Percentiles rank a stretch among this genome's conserved stretches.
These are phyloP conservation scores for Hoplias malabaricus DNA, from an alignment of 2,113 vertebrate species.

Conservation along the genomic window DNA sequence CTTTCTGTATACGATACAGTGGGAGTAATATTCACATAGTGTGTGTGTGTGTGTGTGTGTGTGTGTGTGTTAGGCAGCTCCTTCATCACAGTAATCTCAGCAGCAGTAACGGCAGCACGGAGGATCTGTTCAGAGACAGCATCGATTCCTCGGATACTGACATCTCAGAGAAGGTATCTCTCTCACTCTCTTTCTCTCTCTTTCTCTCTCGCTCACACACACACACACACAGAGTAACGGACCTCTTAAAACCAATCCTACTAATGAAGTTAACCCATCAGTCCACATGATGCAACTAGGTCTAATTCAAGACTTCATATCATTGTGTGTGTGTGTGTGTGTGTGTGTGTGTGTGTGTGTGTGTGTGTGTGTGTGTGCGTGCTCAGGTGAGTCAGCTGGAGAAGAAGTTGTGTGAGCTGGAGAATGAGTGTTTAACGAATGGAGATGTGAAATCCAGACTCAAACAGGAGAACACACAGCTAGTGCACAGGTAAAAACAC, in stretches of 20 bases:
- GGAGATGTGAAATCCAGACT: slow-evolving; percentile 90
- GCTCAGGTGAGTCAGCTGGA: slow-evolving; percentile 87
- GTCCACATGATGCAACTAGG: background rate
- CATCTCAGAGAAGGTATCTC: slow-evolving; percentile 90
- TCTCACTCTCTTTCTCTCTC: no score
- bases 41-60: slow-evolving; percentile 27
- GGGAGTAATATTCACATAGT: no score
- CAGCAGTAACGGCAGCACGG: slow-evolving; percentile 95
- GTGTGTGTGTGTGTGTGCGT: background rate
- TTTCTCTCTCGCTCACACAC: no score
- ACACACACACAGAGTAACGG: background rate
- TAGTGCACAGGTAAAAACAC: slow-evolving; percentile 89
- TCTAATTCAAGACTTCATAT: background rate
- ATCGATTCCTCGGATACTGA: slow-evolving; percentile 93
- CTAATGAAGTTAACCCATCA: background rate
- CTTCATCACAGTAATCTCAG: slow-evolving; percentile 95
- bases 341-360: slow-evolving; percentile 1
- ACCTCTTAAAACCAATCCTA: background rate
- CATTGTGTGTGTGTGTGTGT: background rate
- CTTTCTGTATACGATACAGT: background rate
- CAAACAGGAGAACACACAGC: slow-evolving; percentile 91
- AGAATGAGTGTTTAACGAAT: slow-evolving; percentile 85
- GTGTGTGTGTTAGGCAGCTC: slow-evolving; percentile 80
- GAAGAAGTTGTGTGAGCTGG: slow-evolving; percentile 92
- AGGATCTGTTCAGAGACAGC: slow-evolving; percentile 94